A percentile compares a stretch with the other conserved stretches of the same genome.
These are phyloP conservation scores for Lagocephalus sceleratus DNA, from an alignment of 2,797 vertebrate genomes.

Conservation along the genomic window DNA sequence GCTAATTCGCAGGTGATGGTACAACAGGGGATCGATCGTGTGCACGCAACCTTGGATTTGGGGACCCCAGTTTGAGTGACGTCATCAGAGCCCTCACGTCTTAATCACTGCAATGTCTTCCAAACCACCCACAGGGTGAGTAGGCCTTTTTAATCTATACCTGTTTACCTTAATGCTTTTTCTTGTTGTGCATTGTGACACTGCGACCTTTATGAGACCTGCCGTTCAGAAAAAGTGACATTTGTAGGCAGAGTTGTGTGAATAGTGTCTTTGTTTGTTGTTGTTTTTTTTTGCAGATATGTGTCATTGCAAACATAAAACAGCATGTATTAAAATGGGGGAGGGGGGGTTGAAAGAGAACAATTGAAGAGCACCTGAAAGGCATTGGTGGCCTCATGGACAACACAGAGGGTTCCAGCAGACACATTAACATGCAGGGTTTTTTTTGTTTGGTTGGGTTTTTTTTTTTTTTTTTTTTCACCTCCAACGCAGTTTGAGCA, in stretches of 20 bases:
- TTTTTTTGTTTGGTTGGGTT: too few relatives aligned
- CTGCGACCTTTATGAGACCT: neutral
- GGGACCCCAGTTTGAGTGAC: constrained; percentile 27
- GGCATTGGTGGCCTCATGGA: constrained; percentile 1
- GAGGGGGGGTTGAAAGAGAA: too few relatives aligned
- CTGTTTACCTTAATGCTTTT: neutral
- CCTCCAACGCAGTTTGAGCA: constrained; percentile 12
- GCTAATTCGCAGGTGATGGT: constrained; percentile 36
- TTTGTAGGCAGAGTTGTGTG: too few relatives aligned
- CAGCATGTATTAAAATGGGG: too few relatives aligned
- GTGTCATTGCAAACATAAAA: too few relatives aligned
- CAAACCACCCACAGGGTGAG: constrained; percentile 72
- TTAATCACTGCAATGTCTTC: constrained; percentile 46
- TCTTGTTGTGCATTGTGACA: neutral
- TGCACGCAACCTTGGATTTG: constrained; percentile 31
- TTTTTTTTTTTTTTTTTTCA: neutral
- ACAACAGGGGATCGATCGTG: constrained; percentile 29
- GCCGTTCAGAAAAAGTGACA: neutral
- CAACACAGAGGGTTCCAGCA: constrained; percentile 54
- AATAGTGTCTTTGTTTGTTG: too few relatives aligned
- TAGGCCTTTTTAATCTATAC: neutral
- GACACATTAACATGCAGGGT: neutral
- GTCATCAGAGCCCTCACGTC: neutral
- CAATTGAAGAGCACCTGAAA: neutral
- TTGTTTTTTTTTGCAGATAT: too few relatives aligned